These are phyloP conservation scores for Sitta carolinensis DNA, from an alignment of 2,797 vertebrate genomes.

Conservation along the genomic window DNA sequence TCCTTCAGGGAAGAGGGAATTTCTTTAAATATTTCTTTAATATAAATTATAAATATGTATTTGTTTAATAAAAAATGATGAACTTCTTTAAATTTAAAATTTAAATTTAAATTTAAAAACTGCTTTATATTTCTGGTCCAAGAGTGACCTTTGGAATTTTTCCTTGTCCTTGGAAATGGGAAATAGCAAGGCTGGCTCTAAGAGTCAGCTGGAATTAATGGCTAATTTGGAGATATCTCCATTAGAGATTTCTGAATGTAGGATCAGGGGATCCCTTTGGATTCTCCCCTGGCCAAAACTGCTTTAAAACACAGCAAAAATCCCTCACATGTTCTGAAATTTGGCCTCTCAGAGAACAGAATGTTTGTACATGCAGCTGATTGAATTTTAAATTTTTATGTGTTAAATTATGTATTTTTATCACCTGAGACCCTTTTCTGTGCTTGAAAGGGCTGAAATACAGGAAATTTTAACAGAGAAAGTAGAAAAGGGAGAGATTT, in stretches of 20 bases:
- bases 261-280: neutral
- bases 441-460: neutral
- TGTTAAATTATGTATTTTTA: neutral
- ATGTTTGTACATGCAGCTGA: neutral
- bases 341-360: neutral
- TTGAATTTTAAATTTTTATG: neutral
- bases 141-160: neutral
- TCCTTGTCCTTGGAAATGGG: neutral
- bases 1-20: neutral
- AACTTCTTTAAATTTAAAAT: too few species aligned
- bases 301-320: neutral
- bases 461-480: neutral
- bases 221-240: neutral
- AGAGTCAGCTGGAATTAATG: neutral
- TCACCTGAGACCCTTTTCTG: neutral
- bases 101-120: too few species aligned
- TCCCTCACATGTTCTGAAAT: neutral
- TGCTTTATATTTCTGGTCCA: neutral
- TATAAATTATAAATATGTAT: too few species aligned
- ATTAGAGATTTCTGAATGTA: fast-evolving
- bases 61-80: too few species aligned
- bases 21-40: too few species aligned
- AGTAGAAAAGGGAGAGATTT: neutral
- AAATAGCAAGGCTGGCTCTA: neutral
- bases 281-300: neutral